Evolutionary conservation across 2,888 invertebrate genomes (phyloP), one percentile per base, ranked within the genome.

Genomic region (Tachystola acroxantha): DNA sequence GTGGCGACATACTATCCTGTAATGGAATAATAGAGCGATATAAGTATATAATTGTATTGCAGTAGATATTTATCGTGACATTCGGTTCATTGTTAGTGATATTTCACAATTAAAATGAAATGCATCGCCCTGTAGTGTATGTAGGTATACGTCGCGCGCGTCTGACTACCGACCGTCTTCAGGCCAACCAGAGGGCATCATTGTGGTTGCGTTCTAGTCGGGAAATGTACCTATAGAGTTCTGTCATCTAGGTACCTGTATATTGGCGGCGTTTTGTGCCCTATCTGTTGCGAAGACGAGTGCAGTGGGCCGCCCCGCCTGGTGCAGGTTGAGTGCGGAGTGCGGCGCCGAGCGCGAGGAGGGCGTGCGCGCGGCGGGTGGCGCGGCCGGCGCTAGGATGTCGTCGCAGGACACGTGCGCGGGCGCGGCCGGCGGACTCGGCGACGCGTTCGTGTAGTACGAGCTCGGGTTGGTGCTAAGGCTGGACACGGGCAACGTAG

Each of bases 371-470:
- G 75, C 62, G 9, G 70, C 63, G 32, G 68, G 47, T 11, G 67
- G 53, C 19, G 72, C 60, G 26, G 77, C 68, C 1, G 78, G 70
- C 10, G 81, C 69, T 19, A 86, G 75, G 51, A 86, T 85, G 53
- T 86, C 85, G 52, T 86, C 85, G 50, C 84, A 85, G 40, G 86
- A 85, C 29, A 77, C 71, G 60, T 86, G 84, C 47, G 76, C 80
- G 40, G 73, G 74, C 25, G 71, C 73, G 12, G 34, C 62, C 34
- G 90, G 90, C 24, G 90, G 90, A 56, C 89, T 88, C 36, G 90
- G 90, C 45, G 90, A 81, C 31, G 86, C 90, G 68, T 90, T 90
- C 25, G 90, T 90, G 61, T 90, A 90, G 70, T 90, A 90, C 50
- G 89, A 90, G 64, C 84, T 84, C 22, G 79, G 79, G 59, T 86